Evolutionary conservation across 2,797 vertebrate species (phyloP), one percentile per base, ranked within the genome.

Genomic region (Aphelocoma californica): DNA sequence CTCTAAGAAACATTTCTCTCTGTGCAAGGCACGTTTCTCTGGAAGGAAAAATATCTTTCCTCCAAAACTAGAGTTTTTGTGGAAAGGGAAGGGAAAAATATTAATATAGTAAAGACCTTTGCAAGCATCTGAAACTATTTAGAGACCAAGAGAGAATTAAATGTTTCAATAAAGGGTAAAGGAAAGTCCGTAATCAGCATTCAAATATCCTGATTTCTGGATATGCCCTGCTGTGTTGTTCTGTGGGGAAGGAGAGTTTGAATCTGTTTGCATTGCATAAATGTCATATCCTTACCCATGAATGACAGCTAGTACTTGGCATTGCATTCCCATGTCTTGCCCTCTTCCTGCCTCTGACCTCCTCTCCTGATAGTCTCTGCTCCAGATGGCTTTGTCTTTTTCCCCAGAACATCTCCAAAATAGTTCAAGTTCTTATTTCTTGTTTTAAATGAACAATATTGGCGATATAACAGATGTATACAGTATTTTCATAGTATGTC

Each of bases 41-140:
- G 1, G 31, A 72, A 79, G 19, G 17, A 53, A 64, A 77, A 85
- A 66, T 10, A 17, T 5, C 28, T 67, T 70, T 81, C 28, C 47
- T 86, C 42, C 73, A 69, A 81, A 93, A 69, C 25, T 26, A n/a
- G 19, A 65, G 15, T 18, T 65, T 80, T 81, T 90, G 36, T 28
- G 50, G 47, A 72, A 74, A 42, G 28, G 42, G 32, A 75, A 48
- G 38, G 36, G 23, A 54, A 86, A 90, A 93, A 75, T 73, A 61
- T 18, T 57, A 58, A 64, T 57, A 65, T 6, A 15, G n/a, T 78
- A 75, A 40, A 69, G 81, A 56, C 58, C 29, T 69, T 78, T 28
- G 77, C 48, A 3, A 74, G 75, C 79, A 80, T 92, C 89, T 94
- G 91, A 82, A 93, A 92, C 15, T 81, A 69, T 89, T 84, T 92